Evolutionary conservation across 2,797 vertebrate species (phyloP).

Genomic region (Pipistrellus nathusii): DNA sequence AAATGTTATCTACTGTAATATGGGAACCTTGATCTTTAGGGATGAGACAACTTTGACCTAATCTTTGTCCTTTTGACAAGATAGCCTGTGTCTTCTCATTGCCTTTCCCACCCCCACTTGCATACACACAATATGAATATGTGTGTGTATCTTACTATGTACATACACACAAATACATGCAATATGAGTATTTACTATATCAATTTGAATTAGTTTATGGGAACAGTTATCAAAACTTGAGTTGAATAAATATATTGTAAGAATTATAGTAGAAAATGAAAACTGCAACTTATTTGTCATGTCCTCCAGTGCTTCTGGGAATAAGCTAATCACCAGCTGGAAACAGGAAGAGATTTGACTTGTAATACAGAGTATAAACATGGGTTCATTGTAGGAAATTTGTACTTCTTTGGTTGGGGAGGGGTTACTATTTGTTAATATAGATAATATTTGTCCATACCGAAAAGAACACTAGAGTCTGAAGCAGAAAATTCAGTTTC

Average conservation of each 20-base stretch:
- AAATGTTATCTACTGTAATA: not conserved
- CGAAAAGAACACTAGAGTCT: not conserved
- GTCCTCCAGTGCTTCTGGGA: not conserved
- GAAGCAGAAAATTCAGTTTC: not conserved
- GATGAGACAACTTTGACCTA: not conserved
- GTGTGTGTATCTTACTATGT: not conserved
- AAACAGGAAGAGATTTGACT: constrained; percentile 8
- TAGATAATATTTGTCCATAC: not conserved
- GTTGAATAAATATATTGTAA: not conserved
- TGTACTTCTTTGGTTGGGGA: not conserved
- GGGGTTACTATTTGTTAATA: no score
- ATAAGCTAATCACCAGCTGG: not conserved
- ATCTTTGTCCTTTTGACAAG: not conserved
- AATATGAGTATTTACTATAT: not conserved
- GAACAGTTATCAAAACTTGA: not conserved
- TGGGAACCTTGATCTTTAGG: not conserved
- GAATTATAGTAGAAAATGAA: constrained; percentile 8
- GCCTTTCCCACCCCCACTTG: not conserved
- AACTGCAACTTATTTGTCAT: not conserved
- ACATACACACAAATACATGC: not conserved
- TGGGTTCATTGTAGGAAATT: constrained; percentile 23
- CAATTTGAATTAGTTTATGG: not conserved
- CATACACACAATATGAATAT: not conserved
- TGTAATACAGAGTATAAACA: not conserved
- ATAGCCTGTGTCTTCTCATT: not conserved